These are phyloP conservation scores for Enteromius afrohamiltoni DNA, from an alignment of 2,797 vertebrate genomes.

Conservation along the genomic window DNA sequence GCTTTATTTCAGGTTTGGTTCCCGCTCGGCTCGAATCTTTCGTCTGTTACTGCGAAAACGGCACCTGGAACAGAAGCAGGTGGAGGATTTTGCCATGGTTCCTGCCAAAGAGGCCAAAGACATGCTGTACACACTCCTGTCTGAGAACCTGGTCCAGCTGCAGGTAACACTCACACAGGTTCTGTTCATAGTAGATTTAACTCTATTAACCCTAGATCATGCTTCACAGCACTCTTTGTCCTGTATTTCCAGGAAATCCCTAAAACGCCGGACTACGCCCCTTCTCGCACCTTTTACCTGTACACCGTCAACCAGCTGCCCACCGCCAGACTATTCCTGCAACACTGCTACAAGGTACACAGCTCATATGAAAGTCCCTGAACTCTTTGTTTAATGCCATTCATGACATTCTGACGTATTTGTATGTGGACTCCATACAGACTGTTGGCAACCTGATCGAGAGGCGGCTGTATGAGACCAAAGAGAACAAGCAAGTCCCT, in stretches of 20 bases:
- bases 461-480: slow-evolving; percentile 87
- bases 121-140: slow-evolving; percentile 94
- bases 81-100: slow-evolving; percentile 98
- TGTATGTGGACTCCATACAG: slow-evolving; percentile 67
- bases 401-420: not conserved
- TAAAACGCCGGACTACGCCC: slow-evolving; percentile 93
- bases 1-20: slow-evolving; percentile 82
- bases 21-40: slow-evolving; percentile 90
- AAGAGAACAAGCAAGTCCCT: slow-evolving; percentile 90
- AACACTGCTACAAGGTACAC: slow-evolving; percentile 91
- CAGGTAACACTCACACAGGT: slow-evolving; percentile 76
- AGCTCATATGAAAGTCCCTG: not conserved
- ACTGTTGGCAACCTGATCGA: slow-evolving; percentile 90
- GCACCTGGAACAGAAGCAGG: slow-evolving; percentile 96
- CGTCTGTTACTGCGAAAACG: slow-evolving; percentile 86
- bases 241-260: slow-evolving; percentile 85
- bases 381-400: not conserved
- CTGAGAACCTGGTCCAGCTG: slow-evolving; percentile 87
- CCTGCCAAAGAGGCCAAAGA: slow-evolving; percentile 97
- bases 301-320: slow-evolving; percentile 88
- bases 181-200: not conserved
- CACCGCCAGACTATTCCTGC: slow-evolving; percentile 86
- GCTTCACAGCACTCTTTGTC: slow-evolving; percentile 1
- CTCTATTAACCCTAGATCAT: not conserved
- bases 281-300: slow-evolving; percentile 94